These are phyloP conservation scores for Bathynomus jamesi DNA, from an alignment of 1,140 invertebrate species.

Conservation along the genomic window DNA sequence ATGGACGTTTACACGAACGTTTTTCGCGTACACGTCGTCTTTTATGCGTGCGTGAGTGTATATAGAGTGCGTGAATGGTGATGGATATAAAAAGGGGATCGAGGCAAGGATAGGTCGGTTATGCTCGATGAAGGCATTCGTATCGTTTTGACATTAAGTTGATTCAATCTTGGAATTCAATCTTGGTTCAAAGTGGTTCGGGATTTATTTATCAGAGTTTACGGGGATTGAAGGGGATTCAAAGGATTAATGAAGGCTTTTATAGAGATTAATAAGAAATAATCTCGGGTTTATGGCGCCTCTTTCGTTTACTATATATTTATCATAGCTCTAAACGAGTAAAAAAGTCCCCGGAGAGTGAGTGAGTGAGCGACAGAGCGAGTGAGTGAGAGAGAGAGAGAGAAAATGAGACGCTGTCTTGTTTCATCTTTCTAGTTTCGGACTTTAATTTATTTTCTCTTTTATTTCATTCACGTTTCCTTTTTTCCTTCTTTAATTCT, in stretches of 20 bases:
- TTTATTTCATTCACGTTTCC: too few relatives aligned
- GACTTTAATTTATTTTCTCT: too few relatives aligned
- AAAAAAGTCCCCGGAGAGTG: too few relatives aligned
- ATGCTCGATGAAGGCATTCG: background rate
- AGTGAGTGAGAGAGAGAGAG: background rate
- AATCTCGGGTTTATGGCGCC: background rate
- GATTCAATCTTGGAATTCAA: background rate
- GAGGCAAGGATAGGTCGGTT: too few relatives aligned
- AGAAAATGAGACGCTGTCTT: background rate
- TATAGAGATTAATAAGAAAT: background rate
- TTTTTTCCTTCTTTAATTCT: too few relatives aligned
- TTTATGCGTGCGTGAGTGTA: too few relatives aligned
- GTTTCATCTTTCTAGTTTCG: too few relatives aligned
- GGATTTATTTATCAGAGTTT: background rate
- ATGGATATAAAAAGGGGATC: too few relatives aligned
- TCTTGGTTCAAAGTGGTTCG: background rate
- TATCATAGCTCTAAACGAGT: too few relatives aligned
- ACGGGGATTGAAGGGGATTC: background rate
- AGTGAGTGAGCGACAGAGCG: background rate
- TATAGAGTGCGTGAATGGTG: too few relatives aligned
- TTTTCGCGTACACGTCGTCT: too few relatives aligned
- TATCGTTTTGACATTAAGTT: constrained; percentile 1
- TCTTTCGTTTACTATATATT: background rate
- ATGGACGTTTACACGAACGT: too few relatives aligned
- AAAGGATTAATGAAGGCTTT: background rate